Percentiles rank a stretch among this genome's conserved stretches.
Conservation (phyloP, 1,140 invertebrate species). For the Zaprionus ghesquierei region DNA sequence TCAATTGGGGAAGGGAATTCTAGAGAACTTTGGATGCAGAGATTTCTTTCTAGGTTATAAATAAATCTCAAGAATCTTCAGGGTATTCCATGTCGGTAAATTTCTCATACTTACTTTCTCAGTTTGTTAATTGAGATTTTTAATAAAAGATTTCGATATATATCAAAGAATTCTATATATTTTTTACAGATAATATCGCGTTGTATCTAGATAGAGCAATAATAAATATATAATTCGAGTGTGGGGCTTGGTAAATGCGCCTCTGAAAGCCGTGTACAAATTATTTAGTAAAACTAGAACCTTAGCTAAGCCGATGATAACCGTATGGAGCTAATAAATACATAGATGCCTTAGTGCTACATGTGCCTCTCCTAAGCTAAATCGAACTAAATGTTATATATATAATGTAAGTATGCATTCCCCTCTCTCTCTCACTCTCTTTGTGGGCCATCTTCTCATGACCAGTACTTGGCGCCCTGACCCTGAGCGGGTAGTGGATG, state of each 20-base stretch:
- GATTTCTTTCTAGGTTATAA: too few species aligned
- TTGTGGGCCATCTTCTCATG: slow-evolving; percentile 34
- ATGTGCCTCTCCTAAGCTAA: slow-evolving; percentile 46
- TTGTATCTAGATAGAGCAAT: slow-evolving; percentile 16
- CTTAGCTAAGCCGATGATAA: slow-evolving; percentile 56
- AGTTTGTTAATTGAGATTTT: neutral
- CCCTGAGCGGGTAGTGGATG: slow-evolving; percentile 74
- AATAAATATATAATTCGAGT: slow-evolving; percentile 43
- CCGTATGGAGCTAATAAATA: slow-evolving; percentile 35
- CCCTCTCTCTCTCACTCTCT: neutral
- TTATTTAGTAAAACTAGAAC: neutral
- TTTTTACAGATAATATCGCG: slow-evolving; percentile 44
- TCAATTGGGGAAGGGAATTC: neutral
- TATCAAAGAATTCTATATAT: neutral
- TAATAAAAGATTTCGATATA: neutral
- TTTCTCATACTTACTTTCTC: neutral
- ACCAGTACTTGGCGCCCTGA: slow-evolving; percentile 79
- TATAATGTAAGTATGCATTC: neutral
- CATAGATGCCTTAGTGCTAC: slow-evolving; percentile 33
- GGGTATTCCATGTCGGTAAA: too few species aligned
- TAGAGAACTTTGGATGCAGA: too few species aligned
- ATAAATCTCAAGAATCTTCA: neutral
- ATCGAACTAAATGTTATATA: neutral
- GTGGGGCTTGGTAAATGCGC: slow-evolving; percentile 40
- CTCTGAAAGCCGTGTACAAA: slow-evolving; percentile 54